Percentiles rank a stretch among this genome's conserved stretches.
Evolutionary conservation across 2,888 invertebrate species (phyloP).

Genomic region (Watsonalla binaria): DNA sequence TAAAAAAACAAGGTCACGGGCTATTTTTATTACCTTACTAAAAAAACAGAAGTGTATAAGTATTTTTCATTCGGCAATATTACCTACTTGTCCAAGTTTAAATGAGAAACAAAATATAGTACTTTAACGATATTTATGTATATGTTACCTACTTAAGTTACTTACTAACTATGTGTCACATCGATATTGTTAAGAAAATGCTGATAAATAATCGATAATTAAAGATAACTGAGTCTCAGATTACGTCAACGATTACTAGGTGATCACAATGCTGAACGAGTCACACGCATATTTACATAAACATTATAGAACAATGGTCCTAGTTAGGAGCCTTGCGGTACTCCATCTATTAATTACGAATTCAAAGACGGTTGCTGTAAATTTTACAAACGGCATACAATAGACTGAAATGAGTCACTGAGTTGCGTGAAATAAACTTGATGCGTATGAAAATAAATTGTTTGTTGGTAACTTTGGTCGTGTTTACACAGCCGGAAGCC

Average conservation of each 20-base stretch:
- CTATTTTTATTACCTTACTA: no score
- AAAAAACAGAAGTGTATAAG: no score
- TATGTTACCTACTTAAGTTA: no score
- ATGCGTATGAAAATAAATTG: neutral
- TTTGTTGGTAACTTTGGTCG: neutral
- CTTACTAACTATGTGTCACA: no score
- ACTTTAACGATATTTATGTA: no score
- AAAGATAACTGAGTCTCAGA: neutral
- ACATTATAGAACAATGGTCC: conserved; percentile 30
- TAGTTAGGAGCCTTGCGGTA: conserved; percentile 20
- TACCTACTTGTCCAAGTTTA: no score
- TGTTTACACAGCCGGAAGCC: neutral
- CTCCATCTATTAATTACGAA: conserved; percentile 8
- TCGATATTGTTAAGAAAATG: no score
- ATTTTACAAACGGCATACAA: neutral
- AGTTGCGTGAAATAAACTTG: neutral
- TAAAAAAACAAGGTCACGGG: neutral
- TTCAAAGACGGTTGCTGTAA: conserved; percentile 1
- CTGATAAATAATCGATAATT: neutral
- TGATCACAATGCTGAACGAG: neutral
- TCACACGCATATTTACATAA: conserved; percentile 21
- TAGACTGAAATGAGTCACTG: neutral
- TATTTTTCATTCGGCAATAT: no score
- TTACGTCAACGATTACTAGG: neutral
- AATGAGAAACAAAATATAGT: no score